These are phyloP conservation scores for Macrophya annulata DNA, from an alignment of 2,888 invertebrate species.

Conservation along the genomic window DNA sequence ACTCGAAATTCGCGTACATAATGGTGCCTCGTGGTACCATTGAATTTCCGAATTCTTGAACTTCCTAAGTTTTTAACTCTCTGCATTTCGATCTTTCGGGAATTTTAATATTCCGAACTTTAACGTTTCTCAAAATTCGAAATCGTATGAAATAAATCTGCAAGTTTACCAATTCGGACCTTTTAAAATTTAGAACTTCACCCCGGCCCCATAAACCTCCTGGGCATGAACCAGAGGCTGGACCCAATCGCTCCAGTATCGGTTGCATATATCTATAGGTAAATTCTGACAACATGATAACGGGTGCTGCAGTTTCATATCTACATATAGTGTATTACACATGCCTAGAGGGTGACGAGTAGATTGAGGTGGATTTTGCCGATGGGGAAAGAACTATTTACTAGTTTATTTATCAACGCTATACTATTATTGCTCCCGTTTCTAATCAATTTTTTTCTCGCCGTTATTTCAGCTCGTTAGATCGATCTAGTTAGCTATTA, in stretches of 20 bases:
- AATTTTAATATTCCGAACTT: no score
- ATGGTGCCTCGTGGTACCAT: no score
- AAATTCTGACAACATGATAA: constrained; percentile 42
- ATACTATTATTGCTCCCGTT: constrained; percentile 47
- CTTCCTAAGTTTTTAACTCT: no score
- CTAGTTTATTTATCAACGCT: background rate
- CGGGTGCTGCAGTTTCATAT: background rate
- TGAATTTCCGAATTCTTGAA: no score
- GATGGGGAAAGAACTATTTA: background rate
- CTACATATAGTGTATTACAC: background rate
- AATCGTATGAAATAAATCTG: no score
- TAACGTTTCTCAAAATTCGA: no score
- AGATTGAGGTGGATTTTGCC: constrained; percentile 39
- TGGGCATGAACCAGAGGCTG: constrained; percentile 28
- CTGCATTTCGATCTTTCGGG: no score
- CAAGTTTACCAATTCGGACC: no score
- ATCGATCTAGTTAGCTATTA: background rate
- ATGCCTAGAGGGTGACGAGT: constrained; percentile 53
- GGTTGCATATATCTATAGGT: background rate
- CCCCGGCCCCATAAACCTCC: background rate
- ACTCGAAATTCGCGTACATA: background rate
- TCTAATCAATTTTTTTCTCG: constrained; percentile 35
- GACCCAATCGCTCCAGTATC: constrained; percentile 34
- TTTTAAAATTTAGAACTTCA: no score
- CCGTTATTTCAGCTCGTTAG: background rate